These are phyloP conservation scores for Myioborus melanocephalus DNA, from an alignment of 2,797 vertebrate genomes.

Conservation along the genomic window DNA sequence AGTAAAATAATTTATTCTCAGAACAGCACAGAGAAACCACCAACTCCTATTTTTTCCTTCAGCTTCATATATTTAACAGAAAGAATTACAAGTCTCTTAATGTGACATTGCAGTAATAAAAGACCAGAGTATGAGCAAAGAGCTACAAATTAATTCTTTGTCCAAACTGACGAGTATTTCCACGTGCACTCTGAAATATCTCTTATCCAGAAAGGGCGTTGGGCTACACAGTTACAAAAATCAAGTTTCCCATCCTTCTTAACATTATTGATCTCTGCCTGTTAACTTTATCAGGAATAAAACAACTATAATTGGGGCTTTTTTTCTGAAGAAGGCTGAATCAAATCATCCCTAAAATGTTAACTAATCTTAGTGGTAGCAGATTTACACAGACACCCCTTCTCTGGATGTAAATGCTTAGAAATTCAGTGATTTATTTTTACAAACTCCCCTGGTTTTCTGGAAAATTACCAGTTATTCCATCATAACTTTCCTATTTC, in stretches of 20 bases:
- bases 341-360: neutral
- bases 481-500: neutral
- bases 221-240: neutral
- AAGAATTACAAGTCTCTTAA: neutral
- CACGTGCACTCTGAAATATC: neutral
- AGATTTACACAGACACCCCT: neutral
- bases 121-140: neutral
- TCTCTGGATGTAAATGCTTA: neutral
- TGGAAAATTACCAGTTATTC: neutral
- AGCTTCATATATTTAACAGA: neutral
- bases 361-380: neutral
- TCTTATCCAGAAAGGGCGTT: neutral
- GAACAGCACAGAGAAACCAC: neutral
- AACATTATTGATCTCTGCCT: neutral
- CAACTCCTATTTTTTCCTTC: neutral
- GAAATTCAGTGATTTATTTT: neutral
- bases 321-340: neutral
- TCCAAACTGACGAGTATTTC: neutral
- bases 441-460: neutral
- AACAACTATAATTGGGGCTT: accelerated
- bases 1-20: neutral
- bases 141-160: neutral
- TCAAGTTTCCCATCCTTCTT: neutral
- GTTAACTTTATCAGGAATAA: neutral
- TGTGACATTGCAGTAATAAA: neutral